These are phyloP conservation scores for Sebastes variabilis DNA, from an alignment of 2,797 vertebrate genomes.

Conservation along the genomic window DNA sequence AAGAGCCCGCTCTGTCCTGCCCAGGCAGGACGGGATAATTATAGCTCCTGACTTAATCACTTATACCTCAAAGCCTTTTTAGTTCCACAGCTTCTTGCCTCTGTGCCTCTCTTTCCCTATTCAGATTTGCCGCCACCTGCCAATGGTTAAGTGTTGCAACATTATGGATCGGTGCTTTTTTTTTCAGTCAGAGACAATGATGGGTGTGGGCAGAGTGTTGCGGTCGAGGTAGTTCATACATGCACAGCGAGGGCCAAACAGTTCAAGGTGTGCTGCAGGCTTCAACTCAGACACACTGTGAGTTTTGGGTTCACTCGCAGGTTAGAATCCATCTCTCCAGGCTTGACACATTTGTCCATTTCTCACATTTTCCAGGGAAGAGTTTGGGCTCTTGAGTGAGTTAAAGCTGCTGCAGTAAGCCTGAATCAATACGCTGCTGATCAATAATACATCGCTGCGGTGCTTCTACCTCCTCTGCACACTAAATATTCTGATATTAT, in stretches of 20 bases:
- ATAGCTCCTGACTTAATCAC: constrained; percentile 71
- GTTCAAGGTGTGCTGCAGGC: constrained; percentile 58
- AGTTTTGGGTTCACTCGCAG: constrained; percentile 55
- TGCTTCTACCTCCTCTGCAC: neutral
- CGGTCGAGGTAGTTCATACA: constrained; percentile 37
- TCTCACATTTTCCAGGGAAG: constrained; percentile 52
- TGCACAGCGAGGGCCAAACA: constrained; percentile 17
- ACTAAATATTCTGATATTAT: neutral
- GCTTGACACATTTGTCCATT: constrained; percentile 30
- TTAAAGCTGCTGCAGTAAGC: constrained; percentile 23
- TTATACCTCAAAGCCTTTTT: constrained; percentile 64
- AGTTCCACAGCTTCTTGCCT: constrained; percentile 31
- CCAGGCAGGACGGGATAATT: constrained; percentile 76
- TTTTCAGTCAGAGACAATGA: constrained; percentile 57
- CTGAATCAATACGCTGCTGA: constrained; percentile 24
- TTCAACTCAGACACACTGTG: constrained; percentile 18
- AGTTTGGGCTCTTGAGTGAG: constrained; percentile 18
- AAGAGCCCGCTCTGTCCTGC: constrained; percentile 75
- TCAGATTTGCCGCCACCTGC: constrained; percentile 42
- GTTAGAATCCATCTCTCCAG: constrained; percentile 56
- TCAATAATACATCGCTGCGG: constrained; percentile 15
- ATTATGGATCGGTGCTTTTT: constrained; percentile 42
- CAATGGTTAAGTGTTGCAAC: constrained; percentile 52
- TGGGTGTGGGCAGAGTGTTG: constrained; percentile 50
- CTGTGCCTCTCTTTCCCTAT: constrained; percentile 26